phyloP scores from a whole-genome alignment of 2,888 invertebrate species.

The Ornithoptera priamus region DNA sequence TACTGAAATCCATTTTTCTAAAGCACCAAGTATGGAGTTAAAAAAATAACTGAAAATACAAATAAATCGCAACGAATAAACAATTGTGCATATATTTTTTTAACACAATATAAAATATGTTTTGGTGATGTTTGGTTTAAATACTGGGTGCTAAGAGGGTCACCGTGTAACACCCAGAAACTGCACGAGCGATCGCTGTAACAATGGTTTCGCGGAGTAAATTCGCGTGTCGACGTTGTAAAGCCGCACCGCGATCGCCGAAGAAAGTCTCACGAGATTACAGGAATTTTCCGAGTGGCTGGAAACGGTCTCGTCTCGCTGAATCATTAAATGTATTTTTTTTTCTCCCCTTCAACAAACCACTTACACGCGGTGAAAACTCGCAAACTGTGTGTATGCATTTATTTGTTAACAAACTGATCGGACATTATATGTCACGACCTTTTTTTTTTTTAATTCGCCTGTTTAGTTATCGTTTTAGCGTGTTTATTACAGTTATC shows the following conservation, averaged over 20 bases:
- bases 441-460: too few species aligned
- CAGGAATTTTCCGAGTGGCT: constrained; percentile 78
- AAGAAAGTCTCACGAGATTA: constrained; percentile 72
- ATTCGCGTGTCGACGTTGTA: constrained; percentile 53
- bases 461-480: too few species aligned
- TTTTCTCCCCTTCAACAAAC: constrained; percentile 14
- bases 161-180: not conserved
- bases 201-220: constrained; percentile 9
- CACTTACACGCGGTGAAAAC: constrained; percentile 58
- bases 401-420: constrained; percentile 33
- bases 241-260: constrained; percentile 52
- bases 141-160: not conserved
- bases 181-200: not conserved
- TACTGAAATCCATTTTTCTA: too few species aligned
- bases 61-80: too few species aligned
- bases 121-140: not conserved
- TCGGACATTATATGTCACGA: constrained; percentile 5
- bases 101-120: too few species aligned
- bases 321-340: constrained; percentile 73
- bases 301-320: constrained; percentile 71
- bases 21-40: too few species aligned
- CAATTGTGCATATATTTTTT: too few species aligned
- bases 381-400: constrained; percentile 27
- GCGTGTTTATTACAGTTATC: too few species aligned
- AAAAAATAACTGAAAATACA: too few species aligned